Evolutionary conservation across 1,140 invertebrate species (phyloP), one percentile per base, ranked within the genome.

Genomic region (Limonius californicus): DNA sequence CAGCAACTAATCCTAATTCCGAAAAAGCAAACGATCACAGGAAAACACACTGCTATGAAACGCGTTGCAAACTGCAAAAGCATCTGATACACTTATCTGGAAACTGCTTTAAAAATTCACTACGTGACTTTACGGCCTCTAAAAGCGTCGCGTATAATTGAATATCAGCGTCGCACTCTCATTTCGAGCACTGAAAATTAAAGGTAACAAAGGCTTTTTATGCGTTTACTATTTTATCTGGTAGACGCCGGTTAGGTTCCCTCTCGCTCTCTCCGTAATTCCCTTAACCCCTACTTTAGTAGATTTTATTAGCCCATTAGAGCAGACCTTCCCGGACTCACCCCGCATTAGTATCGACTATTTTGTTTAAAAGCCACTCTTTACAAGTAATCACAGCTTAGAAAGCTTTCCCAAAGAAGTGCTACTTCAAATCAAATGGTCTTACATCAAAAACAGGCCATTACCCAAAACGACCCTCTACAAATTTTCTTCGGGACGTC

Each of bases 231-330:
- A 45, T 45, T 45, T 45, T 45, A 45, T 45, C 42, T 45, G 42
- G 42, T n/a, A 45, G 42, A n/a, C n/a, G 42, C 42, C 42, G 14
- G 42, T 45, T 45, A 4, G n/a, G 23, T 27, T 27, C 23, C 9
- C 23, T 27, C 23, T n/a, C n/a, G n/a, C n/a, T 45, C 42, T 18
- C 12, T 45, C n/a, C n/a, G n/a, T 45, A 45, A 45, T 45, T 45
- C 42, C 42, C 42, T 45, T 45, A 45, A 45, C 42, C 42, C 42
- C 16, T 18, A 45, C 42, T 45, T 45, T 45, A 45, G 42, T 45
- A 45, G 42, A 18, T 45, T 45, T 45, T 45, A 45, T 45, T 45
- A 45, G n/a, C 42, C 42, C 42, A 45, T 45, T 45, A 45, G 42
- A 45, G 42, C 42, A 45, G 42, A 45, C 42, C 42, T 45, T 6